These are phyloP conservation scores for Cichladusa arquata DNA, from an alignment of 2,113 vertebrate species.

Conservation along the genomic window DNA sequence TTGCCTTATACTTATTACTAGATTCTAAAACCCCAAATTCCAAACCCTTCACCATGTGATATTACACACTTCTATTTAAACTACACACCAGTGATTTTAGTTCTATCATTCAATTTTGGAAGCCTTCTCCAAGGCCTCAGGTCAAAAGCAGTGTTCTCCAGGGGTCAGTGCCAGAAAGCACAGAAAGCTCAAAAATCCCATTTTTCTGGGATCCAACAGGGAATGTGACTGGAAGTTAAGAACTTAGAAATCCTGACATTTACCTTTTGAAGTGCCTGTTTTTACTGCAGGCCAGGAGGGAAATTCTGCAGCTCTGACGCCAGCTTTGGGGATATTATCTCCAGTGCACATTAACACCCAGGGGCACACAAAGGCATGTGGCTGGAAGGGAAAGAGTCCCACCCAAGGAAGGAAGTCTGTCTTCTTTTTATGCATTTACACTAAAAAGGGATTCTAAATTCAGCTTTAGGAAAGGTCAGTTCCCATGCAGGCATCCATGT, in stretches of 20 bases:
- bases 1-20: no score
- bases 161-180: no score
- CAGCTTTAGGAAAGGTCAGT: constrained; percentile 16
- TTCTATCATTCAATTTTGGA: no score
- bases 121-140: no score
- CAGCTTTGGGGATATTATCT: constrained; percentile 26
- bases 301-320: neutral
- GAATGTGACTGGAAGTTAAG: neutral
- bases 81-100: no score
- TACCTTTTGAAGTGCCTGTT: neutral
- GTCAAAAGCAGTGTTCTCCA: no score
- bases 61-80: no score
- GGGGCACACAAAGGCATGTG: neutral
- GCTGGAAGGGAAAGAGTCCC: constrained; percentile 13
- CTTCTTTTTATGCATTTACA: constrained; percentile 2
- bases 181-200: no score
- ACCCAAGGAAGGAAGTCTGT: constrained; percentile 53
- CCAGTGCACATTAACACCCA: neutral
- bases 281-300: neutral
- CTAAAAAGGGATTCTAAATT: constrained; percentile 18
- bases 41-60: no score
- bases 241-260: neutral
- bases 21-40: no score
- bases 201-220: no score
- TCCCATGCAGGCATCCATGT: neutral